Evolutionary conservation across 2,113 vertebrate genomes (phyloP).

Genomic region (human): DNA sequence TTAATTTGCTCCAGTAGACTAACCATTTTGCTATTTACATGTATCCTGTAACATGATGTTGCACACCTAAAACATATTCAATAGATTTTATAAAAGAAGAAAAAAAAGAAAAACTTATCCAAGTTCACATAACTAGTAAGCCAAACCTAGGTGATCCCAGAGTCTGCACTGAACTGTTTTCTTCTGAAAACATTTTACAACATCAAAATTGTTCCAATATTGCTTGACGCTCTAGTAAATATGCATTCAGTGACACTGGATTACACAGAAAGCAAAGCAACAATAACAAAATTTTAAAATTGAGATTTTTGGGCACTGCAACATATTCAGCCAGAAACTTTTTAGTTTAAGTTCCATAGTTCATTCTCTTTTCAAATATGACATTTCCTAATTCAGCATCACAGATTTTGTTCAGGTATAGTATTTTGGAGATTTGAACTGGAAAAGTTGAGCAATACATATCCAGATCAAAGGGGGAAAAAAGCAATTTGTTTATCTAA

Average conservation of each 20-base stretch:
- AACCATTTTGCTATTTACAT: background rate
- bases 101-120: background rate
- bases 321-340: background rate
- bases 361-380: background rate
- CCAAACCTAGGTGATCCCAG: background rate
- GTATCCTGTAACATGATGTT: background rate
- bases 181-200: background rate
- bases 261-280: background rate
- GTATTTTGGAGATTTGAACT: background rate
- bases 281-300: background rate
- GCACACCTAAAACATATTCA: background rate
- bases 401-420: background rate
- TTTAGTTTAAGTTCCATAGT: background rate
- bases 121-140: background rate
- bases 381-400: background rate
- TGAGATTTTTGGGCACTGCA: background rate
- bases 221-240: background rate
- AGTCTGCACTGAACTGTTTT: background rate
- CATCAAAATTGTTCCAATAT: background rate
- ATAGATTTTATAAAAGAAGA: background rate
- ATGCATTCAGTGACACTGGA: background rate
- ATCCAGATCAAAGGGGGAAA: background rate
- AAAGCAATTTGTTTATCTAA: background rate
- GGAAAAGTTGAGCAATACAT: background rate
- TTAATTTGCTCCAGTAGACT: background rate